Evolutionary conservation across 2,888 invertebrate genomes (phyloP), one percentile per base, ranked within the genome.

Genomic region (Microchrysa polita): DNA sequence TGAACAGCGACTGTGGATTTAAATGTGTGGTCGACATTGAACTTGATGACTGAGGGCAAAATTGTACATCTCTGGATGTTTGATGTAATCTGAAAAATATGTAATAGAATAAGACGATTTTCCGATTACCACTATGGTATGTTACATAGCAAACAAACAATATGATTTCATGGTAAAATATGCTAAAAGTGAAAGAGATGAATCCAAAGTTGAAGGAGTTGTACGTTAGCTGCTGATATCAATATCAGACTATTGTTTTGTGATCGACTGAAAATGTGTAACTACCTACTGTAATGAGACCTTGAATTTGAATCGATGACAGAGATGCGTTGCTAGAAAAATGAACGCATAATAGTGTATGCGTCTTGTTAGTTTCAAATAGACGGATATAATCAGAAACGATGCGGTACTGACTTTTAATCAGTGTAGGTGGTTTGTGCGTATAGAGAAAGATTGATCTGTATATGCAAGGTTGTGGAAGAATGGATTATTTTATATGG

Each of bases 21-120:
- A 34, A 34, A 1, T 40, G n/a, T 40, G n/a, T 40, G 61, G 23
- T 61, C 61, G 59, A 27, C 59, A 59, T 61, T 61, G 61, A 61
- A 61, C 61, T 61, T 61, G 61, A 34, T 61, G 61, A 40, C n/a
- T n/a, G n/a, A n/a, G n/a, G n/a, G 40, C 14, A 40, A 16, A 61
- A 61, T 61, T 61, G 40, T 61, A 61, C 61, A 27, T 40, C 18
- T 34, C 40, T 10, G 34, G 40, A 27, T n/a, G 12, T 22, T 20
- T 5, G 40, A 61, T 61, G 48, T n/a, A 48, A 48, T 10, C 40
- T 40, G 23, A 27, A 16, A 61, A 23, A 34, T 61, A 61, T 40
- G 61, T 40, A 61, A n/a, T n/a, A n/a, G n/a, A n/a, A n/a, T n/a
- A n/a, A n/a, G n/a, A n/a, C n/a, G n/a, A n/a, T 40, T 40, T 16